Evolutionary conservation across 2,797 vertebrate genomes (phyloP), one percentile per base, ranked within the genome.

Genomic region (Chaenodraco wilsoni): DNA sequence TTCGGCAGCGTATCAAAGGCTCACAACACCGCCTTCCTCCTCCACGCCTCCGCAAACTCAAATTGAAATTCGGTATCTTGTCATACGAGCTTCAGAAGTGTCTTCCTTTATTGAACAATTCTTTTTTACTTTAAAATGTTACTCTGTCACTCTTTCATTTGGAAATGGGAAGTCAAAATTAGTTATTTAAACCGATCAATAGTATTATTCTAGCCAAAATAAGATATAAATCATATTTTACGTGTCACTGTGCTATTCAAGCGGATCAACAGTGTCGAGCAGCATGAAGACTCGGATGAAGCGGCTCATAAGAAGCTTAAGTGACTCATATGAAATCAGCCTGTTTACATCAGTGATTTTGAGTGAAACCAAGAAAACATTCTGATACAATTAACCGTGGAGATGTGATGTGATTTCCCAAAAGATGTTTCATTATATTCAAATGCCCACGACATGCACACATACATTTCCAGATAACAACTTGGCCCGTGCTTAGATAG

Each of bases 51-150:
- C 66, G 62, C 86, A 86, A 88, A 89, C 89, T 82, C 85, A 92
- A 93, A 93, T 91, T 91, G 86, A 91, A 93, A 92, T 92, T 90
- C 68, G 68, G 90, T 92, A 92, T 92, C 90, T 91, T 86, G 90
- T 90, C 85, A 91, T 68, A 81, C 72, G 76, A 89, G 89, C 87
- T 75, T 92, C 84, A 91, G 87, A 91, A 87, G 86, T 87, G 82
- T 86, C 80, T 69, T 67, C 60, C 69, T 87, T 90, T 86, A 85
- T 87, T 86, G 60, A 61, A 9, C 63, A 73, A 40, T 41, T 54
- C 74, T 68, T 65, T 72, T 54, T 41, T 27, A 37, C 57, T 52
- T 21, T 23, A 81, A 57, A 71, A 84, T 86, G 90, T 84, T 63
- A 51, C 68, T 78, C 71, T 63, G 78, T 82, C 50, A 44, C 45